Conservation (phyloP, 2,113 vertebrate genomes). For the Sapajus apella region DNA sequence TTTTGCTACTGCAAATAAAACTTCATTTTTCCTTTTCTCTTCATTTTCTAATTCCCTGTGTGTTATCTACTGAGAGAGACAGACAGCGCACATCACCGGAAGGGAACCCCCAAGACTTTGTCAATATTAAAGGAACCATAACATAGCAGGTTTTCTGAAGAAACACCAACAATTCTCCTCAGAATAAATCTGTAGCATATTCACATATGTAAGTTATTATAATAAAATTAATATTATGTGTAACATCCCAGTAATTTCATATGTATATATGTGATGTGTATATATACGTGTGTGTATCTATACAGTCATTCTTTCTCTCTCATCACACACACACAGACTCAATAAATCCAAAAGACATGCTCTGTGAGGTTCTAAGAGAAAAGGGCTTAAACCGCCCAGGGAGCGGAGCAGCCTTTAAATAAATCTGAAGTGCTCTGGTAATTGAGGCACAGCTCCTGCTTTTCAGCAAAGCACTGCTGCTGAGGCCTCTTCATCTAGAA, state of each 20-base stretch:
- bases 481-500: background rate
- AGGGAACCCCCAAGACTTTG: background rate
- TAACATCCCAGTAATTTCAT: background rate
- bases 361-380: background rate
- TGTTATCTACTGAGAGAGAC: background rate
- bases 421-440: background rate
- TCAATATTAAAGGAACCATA: background rate
- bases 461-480: background rate
- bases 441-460: background rate
- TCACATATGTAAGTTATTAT: background rate
- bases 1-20: constrained; percentile 34
- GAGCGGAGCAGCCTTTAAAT: background rate
- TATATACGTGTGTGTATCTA: background rate
- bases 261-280: too few species aligned
- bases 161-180: background rate
- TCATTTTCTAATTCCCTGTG: constrained; percentile 10
- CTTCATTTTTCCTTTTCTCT: background rate
- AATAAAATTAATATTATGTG: too few species aligned
- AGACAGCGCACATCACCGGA: background rate
- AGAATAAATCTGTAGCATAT: background rate
- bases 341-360: background rate
- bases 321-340: background rate
- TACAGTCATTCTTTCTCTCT: background rate
- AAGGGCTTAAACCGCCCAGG: background rate
- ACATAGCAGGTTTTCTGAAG: background rate